Evolutionary conservation across 2,888 invertebrate species (phyloP).

Genomic region (Megaustenia siamemsis): DNA sequence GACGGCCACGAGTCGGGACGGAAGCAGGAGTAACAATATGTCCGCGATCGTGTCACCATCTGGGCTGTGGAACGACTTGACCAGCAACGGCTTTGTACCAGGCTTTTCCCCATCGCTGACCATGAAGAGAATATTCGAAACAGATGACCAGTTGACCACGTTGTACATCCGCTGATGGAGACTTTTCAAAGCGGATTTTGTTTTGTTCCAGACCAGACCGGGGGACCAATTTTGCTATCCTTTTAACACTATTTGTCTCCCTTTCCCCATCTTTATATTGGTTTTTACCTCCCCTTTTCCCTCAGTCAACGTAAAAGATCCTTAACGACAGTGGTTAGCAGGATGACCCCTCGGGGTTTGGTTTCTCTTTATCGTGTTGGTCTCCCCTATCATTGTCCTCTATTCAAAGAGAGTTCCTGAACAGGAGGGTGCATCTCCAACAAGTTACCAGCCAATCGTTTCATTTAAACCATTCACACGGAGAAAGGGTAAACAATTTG

Average conservation of each 20-base stretch:
- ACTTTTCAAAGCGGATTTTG: conserved; percentile 27
- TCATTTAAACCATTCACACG: conserved; percentile 1
- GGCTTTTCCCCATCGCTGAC: conserved; percentile 27
- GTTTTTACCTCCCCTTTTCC: conserved; percentile 40
- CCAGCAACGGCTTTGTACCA: neutral
- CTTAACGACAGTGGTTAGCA: conserved; percentile 12
- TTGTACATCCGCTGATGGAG: neutral
- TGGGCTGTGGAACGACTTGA: conserved; percentile 16
- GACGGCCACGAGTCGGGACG: neutral
- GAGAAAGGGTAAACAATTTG: conserved; percentile 39
- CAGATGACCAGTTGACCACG: conserved; percentile 43
- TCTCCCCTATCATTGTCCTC: conserved; percentile 12
- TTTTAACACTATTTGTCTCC: conserved; percentile 46
- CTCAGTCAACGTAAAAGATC: neutral
- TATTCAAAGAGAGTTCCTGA: neutral
- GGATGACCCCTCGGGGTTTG: conserved; percentile 23
- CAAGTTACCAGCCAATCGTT: conserved; percentile 42
- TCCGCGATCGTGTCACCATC: conserved; percentile 10
- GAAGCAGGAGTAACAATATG: conserved; percentile 29
- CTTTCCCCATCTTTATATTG: conserved; percentile 26
- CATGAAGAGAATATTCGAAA: conserved; percentile 25
- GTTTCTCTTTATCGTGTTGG: conserved; percentile 32
- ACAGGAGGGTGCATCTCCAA: conserved; percentile 15
- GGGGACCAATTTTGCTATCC: conserved; percentile 38
- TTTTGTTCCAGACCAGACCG: conserved; percentile 4